phyloP scores from a whole-genome alignment of 2,113 vertebrate species.

The Accipiter virgatus region DNA sequence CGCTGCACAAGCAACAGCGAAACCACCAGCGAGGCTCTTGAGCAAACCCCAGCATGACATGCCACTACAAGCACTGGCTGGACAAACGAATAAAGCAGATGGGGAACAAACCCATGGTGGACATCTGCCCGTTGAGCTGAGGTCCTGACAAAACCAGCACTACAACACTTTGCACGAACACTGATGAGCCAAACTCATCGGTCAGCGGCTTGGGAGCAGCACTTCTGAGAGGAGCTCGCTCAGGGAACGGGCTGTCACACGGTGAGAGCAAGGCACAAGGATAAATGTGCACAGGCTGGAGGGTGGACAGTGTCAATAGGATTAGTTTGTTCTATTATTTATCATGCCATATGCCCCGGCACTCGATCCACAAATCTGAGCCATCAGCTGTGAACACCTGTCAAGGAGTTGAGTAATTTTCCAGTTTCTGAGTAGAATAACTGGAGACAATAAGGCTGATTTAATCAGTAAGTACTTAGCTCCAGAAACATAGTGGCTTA shows the following conservation, averaged over 20 bases:
- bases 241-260: rapidly evolving
- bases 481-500: not conserved
- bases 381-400: not conserved
- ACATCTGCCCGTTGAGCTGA: not conserved
- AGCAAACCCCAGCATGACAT: not conserved
- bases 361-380: not conserved
- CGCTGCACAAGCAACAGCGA: not conserved
- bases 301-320: not conserved
- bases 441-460: not conserved
- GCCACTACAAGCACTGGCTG: not conserved
- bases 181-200: rapidly evolving
- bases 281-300: not conserved
- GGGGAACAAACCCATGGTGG: not conserved
- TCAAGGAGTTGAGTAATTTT: not conserved
- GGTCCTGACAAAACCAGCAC: not conserved
- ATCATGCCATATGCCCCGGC: not conserved
- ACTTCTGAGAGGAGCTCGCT: not conserved
- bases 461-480: not conserved
- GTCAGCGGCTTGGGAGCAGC: not conserved
- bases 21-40: not conserved
- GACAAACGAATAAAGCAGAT: not conserved
- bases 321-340: not conserved
- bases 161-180: not conserved
- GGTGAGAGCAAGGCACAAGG: not conserved
- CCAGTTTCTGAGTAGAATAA: not conserved